Conservation (phyloP, 2,797 vertebrate species). For the Cuculus canorus region DNA sequence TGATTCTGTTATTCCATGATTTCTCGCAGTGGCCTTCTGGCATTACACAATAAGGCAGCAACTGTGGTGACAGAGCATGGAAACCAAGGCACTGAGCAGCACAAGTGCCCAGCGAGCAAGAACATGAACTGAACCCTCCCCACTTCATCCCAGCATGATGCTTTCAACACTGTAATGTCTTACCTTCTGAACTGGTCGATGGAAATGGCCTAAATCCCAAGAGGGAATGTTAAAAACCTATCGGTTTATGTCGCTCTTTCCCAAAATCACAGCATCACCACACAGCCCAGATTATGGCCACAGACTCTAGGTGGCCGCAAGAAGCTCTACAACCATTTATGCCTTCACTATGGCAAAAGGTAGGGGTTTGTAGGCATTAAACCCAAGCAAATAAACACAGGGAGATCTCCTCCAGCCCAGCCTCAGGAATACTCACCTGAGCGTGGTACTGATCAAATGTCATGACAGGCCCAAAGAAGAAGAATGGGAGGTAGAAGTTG, state of each 20-base stretch:
- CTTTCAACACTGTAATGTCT: background rate
- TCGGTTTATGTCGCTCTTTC: background rate
- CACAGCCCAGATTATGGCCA: background rate
- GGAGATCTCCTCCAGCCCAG: rapidly evolving
- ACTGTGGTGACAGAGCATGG: background rate
- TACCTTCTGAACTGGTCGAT: background rate
- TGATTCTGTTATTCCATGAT: no score
- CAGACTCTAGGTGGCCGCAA: rapidly evolving
- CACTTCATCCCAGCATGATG: background rate
- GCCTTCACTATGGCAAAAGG: background rate
- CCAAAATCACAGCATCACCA: background rate
- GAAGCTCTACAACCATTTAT: background rate
- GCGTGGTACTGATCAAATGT: slow-evolving; percentile 91
- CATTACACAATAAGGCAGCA: rapidly evolving
- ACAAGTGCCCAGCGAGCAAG: background rate
- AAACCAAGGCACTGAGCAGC: background rate
- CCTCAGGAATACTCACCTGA: slow-evolving; percentile 82
- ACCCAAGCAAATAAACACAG: rapidly evolving
- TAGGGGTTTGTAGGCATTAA: rapidly evolving
- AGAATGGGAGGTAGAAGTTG: slow-evolving; percentile 99
- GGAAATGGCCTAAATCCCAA: background rate
- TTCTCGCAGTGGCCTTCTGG: background rate
- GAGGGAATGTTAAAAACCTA: background rate
- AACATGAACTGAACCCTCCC: background rate
- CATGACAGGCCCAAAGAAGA: slow-evolving; percentile 98